Base-by-base conservation (phyloP, 2,888 invertebrate species). In the Calameuta filiformis region DNA sequence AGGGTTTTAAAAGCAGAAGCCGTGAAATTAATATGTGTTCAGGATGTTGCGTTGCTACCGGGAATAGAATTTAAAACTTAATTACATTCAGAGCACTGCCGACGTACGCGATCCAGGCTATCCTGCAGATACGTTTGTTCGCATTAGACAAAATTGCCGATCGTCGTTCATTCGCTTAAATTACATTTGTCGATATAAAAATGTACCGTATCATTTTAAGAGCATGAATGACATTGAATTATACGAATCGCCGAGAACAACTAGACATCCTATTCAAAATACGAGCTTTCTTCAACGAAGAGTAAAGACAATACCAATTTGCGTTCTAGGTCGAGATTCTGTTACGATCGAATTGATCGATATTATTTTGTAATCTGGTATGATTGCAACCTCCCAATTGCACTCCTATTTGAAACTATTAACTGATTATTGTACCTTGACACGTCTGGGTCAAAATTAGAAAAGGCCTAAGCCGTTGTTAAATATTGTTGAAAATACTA, bases 401-500 rank as follows among this genome's bases (percentile, higher is more conserved):
- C 68, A 37, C 37, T 40, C 77, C 69, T 31, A 69, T 37, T 73
- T 68, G 37, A 56, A 23, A 34, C 34, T 31, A 33, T 71, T 76
- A 81, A 84, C 85, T 83, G 87, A 88, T 86, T 82, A 83, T 84
- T 87, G 87, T 89, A 88, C 83, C 83, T 86, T 87, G 84, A 83
- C 81, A 82, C 83, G 84, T 83, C 85, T 81, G 84, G 85, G 81
- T 78, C 68, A 81, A 82, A 82, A 31, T 85, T 80, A 85, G 81
- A 82, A 85, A 87, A 87, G 90, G 90, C 90, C 90, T 90, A 90
- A 87, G 89, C 89, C 88, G 84, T 89, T 90, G 89, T 90, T 90
- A 87, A 86, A 87, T 87, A 87, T 90, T 90, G 89, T 90, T 89
- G 85, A 89, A 85, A 83, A 85, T 85, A 85, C 82, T 84, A 85